Percentiles rank a stretch among this genome's conserved stretches.
These are phyloP conservation scores for Furcula furcula DNA, from an alignment of 2,888 invertebrate genomes.

Conservation along the genomic window DNA sequence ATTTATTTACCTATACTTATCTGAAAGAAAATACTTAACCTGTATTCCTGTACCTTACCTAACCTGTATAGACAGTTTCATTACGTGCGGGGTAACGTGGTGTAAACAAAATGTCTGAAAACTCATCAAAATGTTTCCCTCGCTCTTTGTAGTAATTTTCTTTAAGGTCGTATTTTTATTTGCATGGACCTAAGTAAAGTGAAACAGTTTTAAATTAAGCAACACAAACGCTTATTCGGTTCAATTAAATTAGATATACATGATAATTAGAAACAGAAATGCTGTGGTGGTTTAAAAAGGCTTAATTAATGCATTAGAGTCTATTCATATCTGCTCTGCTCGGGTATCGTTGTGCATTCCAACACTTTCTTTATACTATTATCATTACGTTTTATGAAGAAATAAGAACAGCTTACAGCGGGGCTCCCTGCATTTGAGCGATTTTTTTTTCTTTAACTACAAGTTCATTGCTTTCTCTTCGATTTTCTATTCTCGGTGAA, in stretches of 20 bases:
- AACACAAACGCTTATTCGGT: constrained; percentile 28
- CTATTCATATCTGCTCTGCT: neutral
- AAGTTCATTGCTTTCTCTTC: no score
- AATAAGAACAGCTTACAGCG: neutral
- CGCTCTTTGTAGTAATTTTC: constrained; percentile 21
- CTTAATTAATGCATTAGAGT: constrained; percentile 7
- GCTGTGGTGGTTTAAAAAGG: constrained; percentile 6
- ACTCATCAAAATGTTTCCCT: constrained; percentile 33
- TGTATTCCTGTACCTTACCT: no score
- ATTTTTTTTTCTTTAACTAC: no score
- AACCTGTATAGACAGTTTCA: constrained; percentile 12
- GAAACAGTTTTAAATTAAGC: constrained; percentile 37
- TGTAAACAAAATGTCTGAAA: constrained; percentile 19
- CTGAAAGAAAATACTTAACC: no score
- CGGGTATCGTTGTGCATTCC: neutral
- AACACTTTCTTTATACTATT: neutral
- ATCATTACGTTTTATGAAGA: neutral
- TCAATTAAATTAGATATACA: constrained; percentile 22
- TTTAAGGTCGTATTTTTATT: constrained; percentile 29
- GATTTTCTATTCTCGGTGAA: no score
- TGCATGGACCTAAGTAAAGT: constrained; percentile 28
- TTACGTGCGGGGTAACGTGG: constrained; percentile 13
- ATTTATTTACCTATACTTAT: no score
- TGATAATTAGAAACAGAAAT: constrained; percentile 27
- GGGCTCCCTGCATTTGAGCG: constrained; percentile 1